These are phyloP conservation scores for Antedon mediterranea DNA, from an alignment of 53 echinoderm and acorn worm species.

Conservation along the genomic window DNA sequence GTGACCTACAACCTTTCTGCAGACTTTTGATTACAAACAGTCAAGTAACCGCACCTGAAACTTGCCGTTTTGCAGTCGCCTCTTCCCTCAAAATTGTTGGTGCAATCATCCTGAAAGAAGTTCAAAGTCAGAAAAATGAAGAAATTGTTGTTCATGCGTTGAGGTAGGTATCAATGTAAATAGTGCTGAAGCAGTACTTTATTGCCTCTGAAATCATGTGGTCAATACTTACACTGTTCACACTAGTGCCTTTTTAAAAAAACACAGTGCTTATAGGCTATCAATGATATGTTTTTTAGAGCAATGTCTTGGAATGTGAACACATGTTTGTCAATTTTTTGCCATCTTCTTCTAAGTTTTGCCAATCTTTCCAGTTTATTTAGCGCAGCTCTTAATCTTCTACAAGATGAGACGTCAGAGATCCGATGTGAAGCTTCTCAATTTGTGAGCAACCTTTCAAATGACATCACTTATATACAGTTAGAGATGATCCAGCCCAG, in stretches of 20 bases:
- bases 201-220: no score
- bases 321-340: no score
- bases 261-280: no score
- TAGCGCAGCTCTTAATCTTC: conserved; percentile 24
- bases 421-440: conserved; percentile 39
- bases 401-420: conserved; percentile 67
- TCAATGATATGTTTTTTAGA: no score
- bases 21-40: neutral
- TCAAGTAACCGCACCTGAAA: neutral
- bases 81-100: neutral
- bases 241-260: no score
- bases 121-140: neutral
- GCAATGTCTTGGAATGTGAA: no score
- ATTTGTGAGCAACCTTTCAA: conserved; percentile 35
- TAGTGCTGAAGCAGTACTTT: no score
- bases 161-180: neutral
- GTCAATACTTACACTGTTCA: no score
- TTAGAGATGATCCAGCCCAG: neutral
- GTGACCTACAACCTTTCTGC: neutral
- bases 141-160: neutral
- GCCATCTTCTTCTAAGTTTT: no score
- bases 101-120: neutral
- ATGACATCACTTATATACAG: conserved; percentile 8
- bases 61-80: neutral
- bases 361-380: conserved; percentile 25